These are phyloP conservation scores for Trochalopteron elliotii DNA, from an alignment of 2,113 vertebrate genomes.

Conservation along the genomic window DNA sequence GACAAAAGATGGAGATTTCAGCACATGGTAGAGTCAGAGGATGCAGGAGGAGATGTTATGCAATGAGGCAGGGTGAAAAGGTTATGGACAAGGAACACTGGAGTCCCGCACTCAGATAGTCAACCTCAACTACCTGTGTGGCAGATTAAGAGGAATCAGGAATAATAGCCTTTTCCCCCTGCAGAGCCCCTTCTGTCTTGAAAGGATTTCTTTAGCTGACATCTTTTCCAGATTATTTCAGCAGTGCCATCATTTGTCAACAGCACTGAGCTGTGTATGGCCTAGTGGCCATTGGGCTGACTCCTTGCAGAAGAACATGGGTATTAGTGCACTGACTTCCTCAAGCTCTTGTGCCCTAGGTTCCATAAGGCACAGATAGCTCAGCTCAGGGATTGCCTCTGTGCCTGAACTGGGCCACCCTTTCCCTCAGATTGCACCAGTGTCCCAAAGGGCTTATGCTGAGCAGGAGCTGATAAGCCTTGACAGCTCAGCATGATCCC, in stretches of 20 bases:
- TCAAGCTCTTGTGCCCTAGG: neutral
- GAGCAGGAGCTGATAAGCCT: neutral
- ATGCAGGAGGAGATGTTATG: neutral
- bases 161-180: neutral
- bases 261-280: fast-evolving
- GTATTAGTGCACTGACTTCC: neutral
- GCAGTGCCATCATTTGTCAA: neutral
- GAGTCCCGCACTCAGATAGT: neutral
- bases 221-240: neutral
- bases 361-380: neutral
- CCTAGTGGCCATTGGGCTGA: neutral
- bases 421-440: neutral
- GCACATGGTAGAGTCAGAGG: neutral
- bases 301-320: neutral
- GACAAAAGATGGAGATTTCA: neutral
- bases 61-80: neutral
- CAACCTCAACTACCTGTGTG: neutral
- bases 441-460: neutral
- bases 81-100: neutral
- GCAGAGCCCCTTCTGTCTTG: neutral
- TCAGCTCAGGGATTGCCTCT: neutral
- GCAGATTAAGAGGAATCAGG: neutral
- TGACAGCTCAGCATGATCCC: neutral
- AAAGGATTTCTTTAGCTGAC: neutral
- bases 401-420: fast-evolving